Base-by-base conservation (phyloP, 2,888 invertebrate genomes). In the Harpagoxenus sublaevis region DNA sequence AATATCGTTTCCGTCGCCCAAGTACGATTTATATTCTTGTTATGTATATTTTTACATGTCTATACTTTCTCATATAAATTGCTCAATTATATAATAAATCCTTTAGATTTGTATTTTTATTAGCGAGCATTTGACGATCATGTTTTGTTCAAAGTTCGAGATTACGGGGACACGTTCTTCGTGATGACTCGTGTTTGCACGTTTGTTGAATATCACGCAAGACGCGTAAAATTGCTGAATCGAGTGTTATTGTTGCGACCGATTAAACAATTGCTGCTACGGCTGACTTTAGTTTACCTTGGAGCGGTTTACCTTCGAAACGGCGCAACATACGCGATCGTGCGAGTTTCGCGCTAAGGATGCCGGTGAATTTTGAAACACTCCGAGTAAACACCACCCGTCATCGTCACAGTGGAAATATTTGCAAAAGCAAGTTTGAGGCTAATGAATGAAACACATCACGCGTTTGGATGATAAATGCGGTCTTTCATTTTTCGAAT, bases 211-310 rank as follows among this genome's bases (percentile, higher is more conserved):
- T 60, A 35, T 73, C 57, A 39, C 18, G 78, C 31, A 45, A 53
- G 79, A 12, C 68, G 77, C 65, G 10, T 28, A 48, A 87, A 84
- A 87, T 90, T 90, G 90, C 90, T 87, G 90, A 91, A 91, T 91
- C 90, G 86, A 91, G 88, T 90, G 90, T 91, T 91, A 87, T 89
- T 90, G 89, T 85, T 90, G 83, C 84, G 83, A 75, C 65, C 86
- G 90, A 91, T 91, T 89, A 91, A 91, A 91, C 91, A 91, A 91
- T 90, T 91, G 85, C 85, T 84, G 74, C 84, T 75, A 78, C 87
- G 87, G 89, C 81, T 84, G 89, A 60, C 85, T 88, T 87, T 84
- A 82, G 63, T 6, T 91, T 83, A 88, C 91, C 91, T 91, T 91
- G 91, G 65, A 87, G 88, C 84, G 84, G 86, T 91, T 91, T 91